Evolutionary conservation across 2,888 invertebrate species (phyloP).

Genomic region (Platycheirus rosarum): DNA sequence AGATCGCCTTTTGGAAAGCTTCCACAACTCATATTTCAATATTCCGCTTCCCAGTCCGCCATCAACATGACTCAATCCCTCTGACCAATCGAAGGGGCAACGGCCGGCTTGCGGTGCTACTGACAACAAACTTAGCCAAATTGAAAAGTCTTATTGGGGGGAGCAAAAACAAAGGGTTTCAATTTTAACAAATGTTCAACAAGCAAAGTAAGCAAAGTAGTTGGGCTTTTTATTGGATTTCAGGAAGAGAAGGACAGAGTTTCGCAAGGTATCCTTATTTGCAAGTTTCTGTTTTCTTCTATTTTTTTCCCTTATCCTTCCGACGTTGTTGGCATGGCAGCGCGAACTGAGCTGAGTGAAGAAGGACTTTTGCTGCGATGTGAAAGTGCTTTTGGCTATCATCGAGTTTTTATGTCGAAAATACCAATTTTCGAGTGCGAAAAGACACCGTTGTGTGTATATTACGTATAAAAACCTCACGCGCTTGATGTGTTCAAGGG

Average conservation of each 20-base stretch:
- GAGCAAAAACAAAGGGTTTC: conserved; percentile 26
- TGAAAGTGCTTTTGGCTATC: conserved; percentile 62
- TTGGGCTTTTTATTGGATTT: conserved; percentile 30
- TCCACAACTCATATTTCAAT: conserved; percentile 71
- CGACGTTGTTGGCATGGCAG: not conserved
- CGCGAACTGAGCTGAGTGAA: not conserved
- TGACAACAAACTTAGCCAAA: conserved; percentile 41
- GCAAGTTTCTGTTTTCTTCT: not conserved
- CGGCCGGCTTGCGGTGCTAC: conserved; percentile 12
- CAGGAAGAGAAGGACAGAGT: conserved; percentile 20
- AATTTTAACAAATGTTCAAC: conserved; percentile 57
- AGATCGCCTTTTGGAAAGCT: conserved; percentile 58
- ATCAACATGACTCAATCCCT: too few species aligned
- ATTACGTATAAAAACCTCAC: conserved; percentile 49
- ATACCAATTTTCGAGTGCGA: conserved; percentile 56
- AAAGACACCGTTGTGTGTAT: conserved; percentile 15
- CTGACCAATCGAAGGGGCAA: conserved; percentile 60
- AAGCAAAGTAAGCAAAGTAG: conserved; percentile 37
- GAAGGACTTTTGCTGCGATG: conserved; percentile 23
- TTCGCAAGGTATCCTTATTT: conserved; percentile 38
- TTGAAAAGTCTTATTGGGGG: conserved; percentile 56
- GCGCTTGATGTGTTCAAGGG: conserved; percentile 17
- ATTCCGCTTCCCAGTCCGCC: conserved; percentile 19
- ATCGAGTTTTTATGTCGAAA: conserved; percentile 54
- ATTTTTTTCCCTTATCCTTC: conserved; percentile 5